A percentile compares a stretch with the other conserved stretches of the same genome.
Conservation (phyloP, 2,888 invertebrate species). For the Nomada lathburiana region DNA sequence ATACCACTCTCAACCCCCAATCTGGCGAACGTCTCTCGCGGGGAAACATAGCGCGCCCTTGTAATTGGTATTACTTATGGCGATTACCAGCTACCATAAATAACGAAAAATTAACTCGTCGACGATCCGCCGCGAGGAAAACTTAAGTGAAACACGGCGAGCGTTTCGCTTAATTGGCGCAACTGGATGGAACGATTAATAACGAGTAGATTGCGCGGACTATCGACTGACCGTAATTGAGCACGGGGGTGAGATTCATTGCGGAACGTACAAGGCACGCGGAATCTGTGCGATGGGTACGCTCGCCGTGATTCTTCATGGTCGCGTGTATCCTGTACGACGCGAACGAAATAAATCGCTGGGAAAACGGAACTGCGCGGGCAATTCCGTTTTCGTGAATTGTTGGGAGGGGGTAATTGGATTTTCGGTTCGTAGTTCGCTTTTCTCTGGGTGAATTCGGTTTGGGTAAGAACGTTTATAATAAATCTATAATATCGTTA, state of each 20-base stretch:
- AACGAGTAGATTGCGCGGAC: background rate
- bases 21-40: background rate
- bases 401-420: too few species aligned
- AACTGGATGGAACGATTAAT: conserved; percentile 49
- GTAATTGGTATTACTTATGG: conserved; percentile 57
- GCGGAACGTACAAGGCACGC: conserved; percentile 11
- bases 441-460: too few species aligned
- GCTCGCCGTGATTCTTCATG: background rate
- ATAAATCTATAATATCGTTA: too few species aligned
- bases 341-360: conserved; percentile 1
- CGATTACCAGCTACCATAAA: conserved; percentile 41
- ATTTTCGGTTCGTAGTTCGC: too few species aligned
- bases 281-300: conserved; percentile 18
- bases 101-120: conserved; percentile 61
- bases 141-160: conserved; percentile 48
- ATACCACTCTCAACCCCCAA: conserved; percentile 19
- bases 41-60: conserved; percentile 31
- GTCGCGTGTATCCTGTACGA: too few species aligned
- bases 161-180: conserved; percentile 46
- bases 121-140: conserved; percentile 39
- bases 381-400: background rate
- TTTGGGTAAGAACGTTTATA: too few species aligned
- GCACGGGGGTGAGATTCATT: conserved; percentile 47
- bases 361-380: background rate
- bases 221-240: conserved; percentile 44